Evolutionary conservation across 2,113 vertebrate species (phyloP).

Genomic region (Protobothrops flavoviridis): DNA sequence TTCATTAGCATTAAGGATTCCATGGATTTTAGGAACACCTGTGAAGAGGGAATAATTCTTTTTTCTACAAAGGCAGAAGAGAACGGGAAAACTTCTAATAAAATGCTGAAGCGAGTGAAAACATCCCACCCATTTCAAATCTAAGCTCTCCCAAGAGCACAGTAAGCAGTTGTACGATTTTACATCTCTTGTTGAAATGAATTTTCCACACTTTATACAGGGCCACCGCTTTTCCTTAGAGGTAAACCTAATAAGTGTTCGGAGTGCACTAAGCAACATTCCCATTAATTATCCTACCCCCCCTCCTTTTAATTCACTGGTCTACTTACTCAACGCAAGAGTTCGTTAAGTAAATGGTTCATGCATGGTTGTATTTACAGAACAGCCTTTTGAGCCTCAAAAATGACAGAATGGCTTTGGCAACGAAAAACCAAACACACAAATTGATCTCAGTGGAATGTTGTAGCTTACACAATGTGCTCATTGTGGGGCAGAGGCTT

Average conservation of each 20-base stretch:
- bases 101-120: neutral
- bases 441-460: slow-evolving; percentile 32
- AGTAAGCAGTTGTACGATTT: neutral
- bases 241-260: slow-evolving; percentile 12
- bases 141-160: slow-evolving; percentile 12
- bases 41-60: neutral
- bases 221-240: slow-evolving; percentile 6
- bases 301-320: neutral
- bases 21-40: neutral
- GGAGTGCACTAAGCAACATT: neutral
- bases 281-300: slow-evolving; percentile 8
- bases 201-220: neutral
- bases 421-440: slow-evolving; percentile 18
- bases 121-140: neutral
- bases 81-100: neutral
- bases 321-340: neutral
- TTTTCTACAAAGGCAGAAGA: neutral
- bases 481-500: slow-evolving; percentile 26
- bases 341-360: slow-evolving; percentile 12
- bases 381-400: slow-evolving; percentile 16
- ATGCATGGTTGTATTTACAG: slow-evolving; percentile 33
- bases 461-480: slow-evolving; percentile 16
- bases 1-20: neutral
- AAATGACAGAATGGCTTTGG: slow-evolving; percentile 31
- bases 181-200: neutral